A percentile compares a stretch with the other conserved stretches of the same genome.
Conservation (phyloP, 2,888 invertebrate genomes). For the Cataglyphis cursor region DNA sequence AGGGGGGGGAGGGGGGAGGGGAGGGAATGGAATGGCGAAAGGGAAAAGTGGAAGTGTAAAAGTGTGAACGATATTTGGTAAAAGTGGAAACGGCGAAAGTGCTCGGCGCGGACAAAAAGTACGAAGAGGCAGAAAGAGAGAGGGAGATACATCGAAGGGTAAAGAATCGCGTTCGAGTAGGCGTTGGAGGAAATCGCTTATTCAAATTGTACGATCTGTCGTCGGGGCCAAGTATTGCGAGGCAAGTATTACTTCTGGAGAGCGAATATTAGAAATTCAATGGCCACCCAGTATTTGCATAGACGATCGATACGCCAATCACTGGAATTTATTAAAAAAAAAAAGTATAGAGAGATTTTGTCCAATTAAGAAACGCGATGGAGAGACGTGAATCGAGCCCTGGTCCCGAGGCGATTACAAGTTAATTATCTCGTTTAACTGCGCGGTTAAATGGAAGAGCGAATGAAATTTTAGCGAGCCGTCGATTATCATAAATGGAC, state of each 20-base stretch:
- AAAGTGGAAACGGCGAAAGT: slow-evolving; percentile 27
- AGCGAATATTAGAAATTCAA: slow-evolving; percentile 71
- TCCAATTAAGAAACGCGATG: slow-evolving; percentile 58
- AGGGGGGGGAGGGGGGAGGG: slow-evolving; percentile 1
- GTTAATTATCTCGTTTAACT: slow-evolving; percentile 57
- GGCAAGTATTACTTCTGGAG: slow-evolving; percentile 53
- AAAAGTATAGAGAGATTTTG: slow-evolving; percentile 45
- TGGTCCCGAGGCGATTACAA: slow-evolving; percentile 44
- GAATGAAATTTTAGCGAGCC: slow-evolving; percentile 56
- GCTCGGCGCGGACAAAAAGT: background rate
- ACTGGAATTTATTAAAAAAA: slow-evolving; percentile 61
- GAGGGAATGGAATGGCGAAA: slow-evolving; percentile 31
- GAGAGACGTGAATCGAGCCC: slow-evolving; percentile 48
- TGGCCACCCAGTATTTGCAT: slow-evolving; percentile 64
- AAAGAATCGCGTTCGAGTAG: slow-evolving; percentile 6
- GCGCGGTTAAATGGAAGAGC: slow-evolving; percentile 53
- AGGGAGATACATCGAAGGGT: background rate
- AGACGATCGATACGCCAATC: slow-evolving; percentile 63
- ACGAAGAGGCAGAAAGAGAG: background rate
- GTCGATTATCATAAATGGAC: slow-evolving; percentile 58
- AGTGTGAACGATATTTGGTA: slow-evolving; percentile 47
- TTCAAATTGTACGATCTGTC: slow-evolving; percentile 69
- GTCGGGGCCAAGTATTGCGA: slow-evolving; percentile 31
- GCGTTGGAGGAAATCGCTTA: slow-evolving; percentile 65
- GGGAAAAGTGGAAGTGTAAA: slow-evolving; percentile 43